Percentiles rank a stretch among this genome's conserved stretches.
These are phyloP conservation scores for Helicolenus hilgendorfi DNA, from an alignment of 2,797 vertebrate genomes.

Conservation along the genomic window DNA sequence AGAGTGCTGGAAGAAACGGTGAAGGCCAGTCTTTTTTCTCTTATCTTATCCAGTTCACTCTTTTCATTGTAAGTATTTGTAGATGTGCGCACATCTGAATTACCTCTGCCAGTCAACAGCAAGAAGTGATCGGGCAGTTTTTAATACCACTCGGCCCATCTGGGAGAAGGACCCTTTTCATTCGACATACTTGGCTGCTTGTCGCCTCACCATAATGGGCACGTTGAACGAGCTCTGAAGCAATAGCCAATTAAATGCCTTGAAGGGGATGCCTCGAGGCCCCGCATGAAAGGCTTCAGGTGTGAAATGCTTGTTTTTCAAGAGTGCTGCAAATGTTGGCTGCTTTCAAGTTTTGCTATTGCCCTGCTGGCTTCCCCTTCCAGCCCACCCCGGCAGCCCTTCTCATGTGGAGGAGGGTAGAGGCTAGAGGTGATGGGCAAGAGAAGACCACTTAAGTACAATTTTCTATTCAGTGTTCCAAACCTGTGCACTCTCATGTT, in stretches of 20 bases:
- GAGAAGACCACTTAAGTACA: constrained; percentile 99
- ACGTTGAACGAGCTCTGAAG: constrained; percentile 95
- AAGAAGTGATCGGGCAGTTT: constrained; percentile 94
- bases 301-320: constrained; percentile 99
- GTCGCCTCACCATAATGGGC: constrained; percentile 96
- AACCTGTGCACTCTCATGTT: constrained; percentile 93
- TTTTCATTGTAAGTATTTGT: constrained; percentile 72
- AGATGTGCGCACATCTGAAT: constrained; percentile 85
- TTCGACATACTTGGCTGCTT: constrained; percentile 96
- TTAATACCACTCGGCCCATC: constrained; percentile 92
- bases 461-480: constrained; percentile 98
- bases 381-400: constrained; percentile 91
- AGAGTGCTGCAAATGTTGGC: constrained; percentile 98
- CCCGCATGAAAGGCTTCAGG: constrained; percentile 99
- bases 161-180: constrained; percentile 96
- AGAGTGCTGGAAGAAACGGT: constrained; percentile 23
- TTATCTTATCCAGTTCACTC: constrained; percentile 47
- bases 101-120: constrained; percentile 90
- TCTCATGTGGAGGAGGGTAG: constrained; percentile 93
- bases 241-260: constrained; percentile 99
- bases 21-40: constrained; percentile 26
- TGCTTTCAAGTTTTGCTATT: constrained; percentile 96
- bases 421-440: constrained; percentile 90
- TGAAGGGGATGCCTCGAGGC: constrained; percentile 98
- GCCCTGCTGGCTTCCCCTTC: constrained; percentile 86